Conservation (phyloP, 2,113 vertebrate species). For the Emydura subglobosa region DNA sequence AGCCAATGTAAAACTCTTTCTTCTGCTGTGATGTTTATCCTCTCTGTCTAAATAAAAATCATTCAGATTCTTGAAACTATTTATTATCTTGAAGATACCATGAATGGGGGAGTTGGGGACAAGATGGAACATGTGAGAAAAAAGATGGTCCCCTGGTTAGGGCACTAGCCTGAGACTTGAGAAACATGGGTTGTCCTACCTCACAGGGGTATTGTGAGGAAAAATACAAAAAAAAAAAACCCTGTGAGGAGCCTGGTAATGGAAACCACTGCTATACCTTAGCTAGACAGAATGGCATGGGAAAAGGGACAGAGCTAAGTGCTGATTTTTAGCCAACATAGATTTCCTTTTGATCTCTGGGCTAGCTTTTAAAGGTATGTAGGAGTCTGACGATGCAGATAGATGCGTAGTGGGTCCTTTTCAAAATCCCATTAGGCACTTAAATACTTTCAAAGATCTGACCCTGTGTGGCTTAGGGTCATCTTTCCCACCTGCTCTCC, state of each 20-base stretch:
- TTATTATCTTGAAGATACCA: neutral
- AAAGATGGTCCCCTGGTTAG: neutral
- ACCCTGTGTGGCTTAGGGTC: neutral
- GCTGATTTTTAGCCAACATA: neutral
- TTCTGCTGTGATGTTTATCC: neutral
- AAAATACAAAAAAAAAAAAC: neutral
- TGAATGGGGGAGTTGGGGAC: neutral
- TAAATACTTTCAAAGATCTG: neutral
- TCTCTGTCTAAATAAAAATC: neutral
- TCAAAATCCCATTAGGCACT: neutral
- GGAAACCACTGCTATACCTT: neutral
- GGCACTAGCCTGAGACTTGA: neutral
- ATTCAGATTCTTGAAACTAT: neutral
- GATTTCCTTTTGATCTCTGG: rapidly evolving
- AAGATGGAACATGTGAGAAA: neutral
- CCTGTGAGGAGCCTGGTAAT: neutral
- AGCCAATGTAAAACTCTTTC: neutral
- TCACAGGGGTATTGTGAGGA: neutral
- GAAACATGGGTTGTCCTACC: neutral
- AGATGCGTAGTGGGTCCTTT: neutral
- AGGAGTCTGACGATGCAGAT: neutral
- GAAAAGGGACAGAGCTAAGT: rapidly evolving
- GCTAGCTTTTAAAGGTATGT: neutral
- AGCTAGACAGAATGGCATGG: rapidly evolving
- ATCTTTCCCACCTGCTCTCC: neutral